phyloP scores from a whole-genome alignment of 1,140 invertebrate genomes.

The Eriosoma lanigerum region DNA sequence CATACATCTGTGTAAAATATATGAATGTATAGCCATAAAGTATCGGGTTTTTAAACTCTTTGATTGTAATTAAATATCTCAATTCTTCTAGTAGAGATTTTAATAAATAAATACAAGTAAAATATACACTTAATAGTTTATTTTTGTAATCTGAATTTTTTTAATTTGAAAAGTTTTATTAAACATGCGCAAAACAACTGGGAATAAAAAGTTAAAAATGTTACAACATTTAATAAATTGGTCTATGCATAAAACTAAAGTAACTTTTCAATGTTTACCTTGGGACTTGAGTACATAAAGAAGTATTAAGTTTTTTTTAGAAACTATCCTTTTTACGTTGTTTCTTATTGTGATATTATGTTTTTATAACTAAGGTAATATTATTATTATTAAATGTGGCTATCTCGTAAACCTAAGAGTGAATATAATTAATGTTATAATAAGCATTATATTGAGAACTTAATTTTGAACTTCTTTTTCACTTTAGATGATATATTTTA shows the following conservation, averaged over 20 bases:
- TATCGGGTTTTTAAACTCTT: no score
- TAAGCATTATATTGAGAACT: no score
- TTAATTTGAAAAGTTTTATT: not conserved
- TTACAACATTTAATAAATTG: not conserved
- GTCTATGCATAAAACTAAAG: not conserved
- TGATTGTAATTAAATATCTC: no score
- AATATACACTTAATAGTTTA: no score
- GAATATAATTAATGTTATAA: not conserved
- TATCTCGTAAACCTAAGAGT: not conserved
- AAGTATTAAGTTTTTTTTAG: slow-evolving; percentile 16
- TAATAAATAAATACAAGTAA: no score
- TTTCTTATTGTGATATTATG: not conserved
- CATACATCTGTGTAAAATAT: no score
- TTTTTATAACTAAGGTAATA: not conserved
- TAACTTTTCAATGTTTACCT: slow-evolving; percentile 20
- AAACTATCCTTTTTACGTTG: not conserved
- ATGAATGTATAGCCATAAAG: no score
- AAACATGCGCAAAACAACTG: not conserved
- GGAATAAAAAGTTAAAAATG: not conserved
- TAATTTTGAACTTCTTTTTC: no score
- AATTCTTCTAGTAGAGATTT: no score
- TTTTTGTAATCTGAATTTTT: no score
- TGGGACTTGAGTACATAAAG: slow-evolving; percentile 2
- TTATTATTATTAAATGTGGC: not conserved
- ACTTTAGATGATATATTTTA: no score